These are phyloP conservation scores for Beroe ovata DNA, from an alignment of 37 sponge, comb jelly and placozoan genomes.

Conservation along the genomic window DNA sequence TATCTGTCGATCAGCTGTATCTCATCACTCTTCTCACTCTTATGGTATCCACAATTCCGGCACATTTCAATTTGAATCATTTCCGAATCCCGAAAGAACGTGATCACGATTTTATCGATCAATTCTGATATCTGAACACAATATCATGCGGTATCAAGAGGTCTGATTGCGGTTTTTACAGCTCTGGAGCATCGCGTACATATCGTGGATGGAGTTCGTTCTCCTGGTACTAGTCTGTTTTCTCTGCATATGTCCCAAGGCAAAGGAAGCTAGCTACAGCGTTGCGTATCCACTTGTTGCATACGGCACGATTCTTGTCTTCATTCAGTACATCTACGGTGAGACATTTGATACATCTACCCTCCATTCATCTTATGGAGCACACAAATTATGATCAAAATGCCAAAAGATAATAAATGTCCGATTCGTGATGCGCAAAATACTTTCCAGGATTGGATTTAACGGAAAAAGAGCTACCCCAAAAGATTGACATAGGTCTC, in stretches of 20 bases:
- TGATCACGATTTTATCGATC: no score
- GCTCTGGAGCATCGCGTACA: conserved; percentile 36
- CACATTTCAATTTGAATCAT: no score
- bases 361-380: no score
- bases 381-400: no score
- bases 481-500: background rate
- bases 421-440: no score
- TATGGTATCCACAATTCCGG: no score
- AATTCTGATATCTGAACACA: no score
- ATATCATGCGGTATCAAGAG: no score
- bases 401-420: no score
- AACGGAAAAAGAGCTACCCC: background rate
- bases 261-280: conserved; percentile 54
- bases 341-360: no score
- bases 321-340: conserved; percentile 44
- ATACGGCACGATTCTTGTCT: conserved; percentile 12
- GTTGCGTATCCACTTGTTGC: conserved; percentile 32
- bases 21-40: background rate
- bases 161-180: no score
- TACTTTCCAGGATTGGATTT: conserved; percentile 1
- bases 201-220: conserved; percentile 53
- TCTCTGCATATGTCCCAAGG: conserved; percentile 46
- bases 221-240: conserved; percentile 39
- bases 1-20: background rate
- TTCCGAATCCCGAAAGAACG: no score